These are phyloP conservation scores for Halictus ligatus DNA, from an alignment of 2,888 invertebrate genomes.

Conservation along the genomic window DNA sequence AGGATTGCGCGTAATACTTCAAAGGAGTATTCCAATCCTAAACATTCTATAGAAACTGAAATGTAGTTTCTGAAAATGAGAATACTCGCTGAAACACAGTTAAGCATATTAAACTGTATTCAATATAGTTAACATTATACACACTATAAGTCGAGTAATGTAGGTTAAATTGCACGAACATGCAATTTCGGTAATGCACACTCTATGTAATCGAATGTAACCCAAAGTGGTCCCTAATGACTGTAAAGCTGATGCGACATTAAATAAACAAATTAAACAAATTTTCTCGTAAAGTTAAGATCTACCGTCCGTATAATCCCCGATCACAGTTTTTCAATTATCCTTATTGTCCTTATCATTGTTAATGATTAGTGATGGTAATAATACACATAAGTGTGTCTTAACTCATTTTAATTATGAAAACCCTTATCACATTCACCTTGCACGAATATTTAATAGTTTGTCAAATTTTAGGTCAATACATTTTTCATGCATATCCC, in stretches of 20 bases:
- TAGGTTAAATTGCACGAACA: slow-evolving; percentile 9
- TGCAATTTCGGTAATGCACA: slow-evolving; percentile 6
- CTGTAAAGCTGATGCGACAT: background rate
- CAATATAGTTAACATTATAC: background rate
- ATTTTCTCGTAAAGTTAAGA: background rate
- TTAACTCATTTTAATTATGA: background rate
- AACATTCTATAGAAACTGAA: background rate
- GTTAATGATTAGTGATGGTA: background rate
- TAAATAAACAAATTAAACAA: background rate
- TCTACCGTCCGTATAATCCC: background rate
- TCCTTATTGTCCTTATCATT: background rate
- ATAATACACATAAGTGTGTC: background rate
- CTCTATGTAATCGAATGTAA: slow-evolving; percentile 1
- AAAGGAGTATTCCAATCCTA: background rate
- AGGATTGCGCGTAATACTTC: background rate
- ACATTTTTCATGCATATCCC: background rate
- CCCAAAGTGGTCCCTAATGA: background rate
- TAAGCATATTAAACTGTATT: background rate
- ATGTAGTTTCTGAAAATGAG: background rate
- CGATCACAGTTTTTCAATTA: background rate
- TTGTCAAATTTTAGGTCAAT: background rate
- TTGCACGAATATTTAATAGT: background rate
- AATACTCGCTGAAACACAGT: background rate
- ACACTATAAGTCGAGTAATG: background rate
- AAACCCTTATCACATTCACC: background rate